phyloP scores from a whole-genome alignment of 2,797 vertebrate species.

The Taeniopygia guttata region DNA sequence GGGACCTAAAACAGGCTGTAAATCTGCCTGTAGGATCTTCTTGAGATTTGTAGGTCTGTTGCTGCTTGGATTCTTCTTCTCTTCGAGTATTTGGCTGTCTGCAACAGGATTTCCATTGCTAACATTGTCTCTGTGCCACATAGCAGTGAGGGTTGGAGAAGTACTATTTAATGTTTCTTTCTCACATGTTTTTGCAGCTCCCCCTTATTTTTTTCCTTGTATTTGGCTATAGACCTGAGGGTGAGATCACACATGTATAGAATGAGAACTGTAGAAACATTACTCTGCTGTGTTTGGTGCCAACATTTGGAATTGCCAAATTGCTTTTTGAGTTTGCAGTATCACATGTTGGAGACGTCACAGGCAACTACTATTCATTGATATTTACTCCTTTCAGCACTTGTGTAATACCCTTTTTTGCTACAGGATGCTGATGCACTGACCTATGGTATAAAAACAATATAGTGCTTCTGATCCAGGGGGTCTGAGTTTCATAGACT shows the following conservation, averaged over 20 bases:
- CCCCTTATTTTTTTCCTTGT: conserved; percentile 18
- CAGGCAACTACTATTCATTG: conserved; percentile 7
- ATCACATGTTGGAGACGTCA: conserved; percentile 13
- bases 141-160: not conserved
- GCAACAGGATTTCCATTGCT: conserved; percentile 45
- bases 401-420: conserved; percentile 7
- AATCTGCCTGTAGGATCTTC: not conserved
- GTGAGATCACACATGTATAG: conserved; percentile 44
- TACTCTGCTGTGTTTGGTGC: not conserved
- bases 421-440: conserved; percentile 10
- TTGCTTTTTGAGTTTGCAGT: not conserved
- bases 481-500: conserved; percentile 1
- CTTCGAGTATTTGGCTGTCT: conserved; percentile 9
- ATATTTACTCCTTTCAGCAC: conserved; percentile 2
- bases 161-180: conserved; percentile 8
- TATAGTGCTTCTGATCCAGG: conserved; percentile 14
- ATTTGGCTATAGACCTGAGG: conserved; percentile 33
- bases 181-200: conserved; percentile 48
- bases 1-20: not conserved
- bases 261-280: conserved; percentile 15
- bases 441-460: not conserved
- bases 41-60: not conserved
- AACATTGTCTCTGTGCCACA: not conserved
- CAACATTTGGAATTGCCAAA: conserved; percentile 19
- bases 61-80: conserved; percentile 6